These are phyloP conservation scores for Tenualosa ilisha DNA, from an alignment of 2,797 vertebrate genomes.

Conservation along the genomic window DNA sequence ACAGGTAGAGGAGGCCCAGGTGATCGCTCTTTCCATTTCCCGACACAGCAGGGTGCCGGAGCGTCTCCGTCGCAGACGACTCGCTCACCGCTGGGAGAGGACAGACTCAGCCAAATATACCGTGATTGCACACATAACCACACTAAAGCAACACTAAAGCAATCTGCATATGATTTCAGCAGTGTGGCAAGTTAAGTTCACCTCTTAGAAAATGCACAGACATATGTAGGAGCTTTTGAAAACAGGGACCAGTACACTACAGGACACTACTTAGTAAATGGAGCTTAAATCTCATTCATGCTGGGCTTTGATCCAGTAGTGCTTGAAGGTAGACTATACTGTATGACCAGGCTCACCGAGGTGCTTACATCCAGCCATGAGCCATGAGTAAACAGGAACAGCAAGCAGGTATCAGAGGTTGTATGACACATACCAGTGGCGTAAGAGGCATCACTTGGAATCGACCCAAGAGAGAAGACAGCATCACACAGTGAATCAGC, in stretches of 20 bases:
- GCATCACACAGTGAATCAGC: neutral
- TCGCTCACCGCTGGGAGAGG: neutral
- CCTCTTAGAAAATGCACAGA: neutral
- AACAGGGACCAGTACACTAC: too few relatives aligned
- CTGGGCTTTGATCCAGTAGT: too few relatives aligned
- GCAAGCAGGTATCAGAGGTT: neutral
- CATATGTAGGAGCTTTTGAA: neutral
- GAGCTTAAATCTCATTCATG: too few relatives aligned
- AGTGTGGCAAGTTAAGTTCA: neutral
- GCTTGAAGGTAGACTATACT: too few relatives aligned
- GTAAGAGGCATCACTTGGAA: neutral
- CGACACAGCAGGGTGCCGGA: neutral
- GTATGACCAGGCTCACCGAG: neutral
- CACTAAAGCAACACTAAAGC: neutral
- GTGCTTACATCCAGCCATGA: neutral
- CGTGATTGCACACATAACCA: neutral
- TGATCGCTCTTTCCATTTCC: too few relatives aligned
- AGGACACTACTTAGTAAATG: too few relatives aligned
- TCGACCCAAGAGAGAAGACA: neutral
- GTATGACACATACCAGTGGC: too few relatives aligned
- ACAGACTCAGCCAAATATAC: neutral
- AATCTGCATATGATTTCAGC: neutral
- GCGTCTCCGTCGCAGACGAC: constrained; percentile 24
- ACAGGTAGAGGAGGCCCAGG: neutral
- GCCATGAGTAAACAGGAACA: neutral